phyloP scores from a whole-genome alignment of 2,113 vertebrate species.

The Leuciscus idus region DNA sequence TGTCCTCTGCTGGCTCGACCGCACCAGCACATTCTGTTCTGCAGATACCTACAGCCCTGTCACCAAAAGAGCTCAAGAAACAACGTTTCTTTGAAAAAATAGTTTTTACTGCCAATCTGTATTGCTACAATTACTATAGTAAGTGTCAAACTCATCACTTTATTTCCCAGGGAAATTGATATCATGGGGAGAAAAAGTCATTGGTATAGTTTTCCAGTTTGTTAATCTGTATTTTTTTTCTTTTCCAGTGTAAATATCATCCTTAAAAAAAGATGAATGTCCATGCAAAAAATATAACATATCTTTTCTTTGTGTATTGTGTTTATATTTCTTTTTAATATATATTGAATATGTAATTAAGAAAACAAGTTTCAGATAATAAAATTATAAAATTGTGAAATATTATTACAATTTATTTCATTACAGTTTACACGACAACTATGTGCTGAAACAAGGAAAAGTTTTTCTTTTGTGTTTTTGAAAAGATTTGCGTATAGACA shows the following conservation, averaged over 20 bases:
- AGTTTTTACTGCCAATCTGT: background rate
- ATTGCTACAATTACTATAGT: background rate
- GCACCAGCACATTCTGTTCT: constrained; percentile 18
- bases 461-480: too few relatives aligned
- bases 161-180: background rate
- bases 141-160: background rate
- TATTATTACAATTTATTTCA: background rate
- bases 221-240: background rate
- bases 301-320: too few relatives aligned
- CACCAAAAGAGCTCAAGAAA: background rate
- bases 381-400: background rate
- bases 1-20: constrained; percentile 73
- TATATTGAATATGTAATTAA: too few relatives aligned
- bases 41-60: constrained; percentile 26
- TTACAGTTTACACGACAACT: too few relatives aligned
- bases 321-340: too few relatives aligned
- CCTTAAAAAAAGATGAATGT: background rate
- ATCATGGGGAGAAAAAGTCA: background rate
- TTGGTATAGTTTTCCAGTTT: background rate
- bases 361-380: background rate
- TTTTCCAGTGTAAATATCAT: background rate
- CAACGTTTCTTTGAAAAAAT: background rate
- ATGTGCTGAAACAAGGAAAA: too few relatives aligned
- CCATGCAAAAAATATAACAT: too few relatives aligned
- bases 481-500: too few relatives aligned